phyloP scores from a whole-genome alignment of 2,888 invertebrate species.

The Desoria tigrina region DNA sequence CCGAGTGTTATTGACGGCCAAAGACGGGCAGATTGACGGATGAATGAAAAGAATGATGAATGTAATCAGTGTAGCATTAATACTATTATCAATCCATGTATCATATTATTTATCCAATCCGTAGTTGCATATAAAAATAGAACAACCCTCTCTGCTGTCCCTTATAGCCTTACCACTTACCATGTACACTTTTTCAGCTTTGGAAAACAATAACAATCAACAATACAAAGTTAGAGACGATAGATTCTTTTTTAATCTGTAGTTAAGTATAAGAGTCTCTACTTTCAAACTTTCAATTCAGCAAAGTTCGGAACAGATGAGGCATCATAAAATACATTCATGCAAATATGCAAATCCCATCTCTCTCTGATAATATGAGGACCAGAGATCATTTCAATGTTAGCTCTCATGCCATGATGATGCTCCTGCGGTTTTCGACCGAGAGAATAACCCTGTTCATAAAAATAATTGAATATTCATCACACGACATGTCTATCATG shows the following conservation, averaged over 20 bases:
- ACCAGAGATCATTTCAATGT: background rate
- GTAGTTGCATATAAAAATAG: background rate
- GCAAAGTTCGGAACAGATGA: too few relatives aligned
- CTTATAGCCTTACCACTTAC: too few relatives aligned
- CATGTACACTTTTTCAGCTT: too few relatives aligned
- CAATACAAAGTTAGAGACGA: background rate
- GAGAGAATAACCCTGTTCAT: background rate
- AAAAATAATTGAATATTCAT: constrained; percentile 8
- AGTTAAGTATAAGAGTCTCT: too few relatives aligned
- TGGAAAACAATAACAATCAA: constrained; percentile 1
- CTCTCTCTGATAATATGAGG: background rate
- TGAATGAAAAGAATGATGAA: constrained; percentile 18
- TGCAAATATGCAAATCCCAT: background rate
- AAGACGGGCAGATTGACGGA: constrained; percentile 10
- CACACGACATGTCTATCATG: background rate
- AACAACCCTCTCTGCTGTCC: background rate
- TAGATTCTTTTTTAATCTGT: too few relatives aligned
- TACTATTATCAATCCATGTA: constrained; percentile 6
- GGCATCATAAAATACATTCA: background rate
- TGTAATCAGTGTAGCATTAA: constrained; percentile 14
- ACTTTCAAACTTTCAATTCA: too few relatives aligned
- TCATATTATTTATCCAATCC: background rate
- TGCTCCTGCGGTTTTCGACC: background rate
- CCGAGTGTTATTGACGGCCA: constrained; percentile 4
- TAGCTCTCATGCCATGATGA: constrained; percentile 1